Conservation (phyloP, 2,888 invertebrate genomes). For the Rhamphomyia laevipes region DNA sequence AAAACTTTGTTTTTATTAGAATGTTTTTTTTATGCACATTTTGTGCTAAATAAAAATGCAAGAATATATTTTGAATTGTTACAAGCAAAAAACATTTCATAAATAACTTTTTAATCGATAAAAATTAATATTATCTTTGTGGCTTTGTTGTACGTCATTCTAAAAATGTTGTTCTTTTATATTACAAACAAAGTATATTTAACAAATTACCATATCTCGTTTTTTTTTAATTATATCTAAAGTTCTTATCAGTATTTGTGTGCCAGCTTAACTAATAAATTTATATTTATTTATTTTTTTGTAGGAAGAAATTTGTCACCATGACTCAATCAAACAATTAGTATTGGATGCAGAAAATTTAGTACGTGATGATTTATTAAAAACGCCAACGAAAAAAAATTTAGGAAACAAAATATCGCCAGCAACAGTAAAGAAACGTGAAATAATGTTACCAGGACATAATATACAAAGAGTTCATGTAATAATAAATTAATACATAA, state of each 20-base stretch:
- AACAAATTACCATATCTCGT: too few relatives aligned
- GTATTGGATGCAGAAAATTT: conserved; percentile 72
- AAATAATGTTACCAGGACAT: conserved; percentile 32
- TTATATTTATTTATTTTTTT: conserved; percentile 5
- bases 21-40: too few relatives aligned
- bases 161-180: too few relatives aligned
- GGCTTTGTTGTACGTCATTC: too few relatives aligned
- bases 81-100: too few relatives aligned
- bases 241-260: neutral
- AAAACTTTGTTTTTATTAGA: too few relatives aligned
- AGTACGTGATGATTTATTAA: conserved; percentile 44
- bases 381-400: conserved; percentile 35
- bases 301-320: conserved; percentile 20
- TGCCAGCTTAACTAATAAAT: neutral
- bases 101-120: too few relatives aligned
- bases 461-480: conserved; percentile 37
- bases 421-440: conserved; percentile 35
- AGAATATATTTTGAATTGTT: too few relatives aligned
- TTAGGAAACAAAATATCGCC: conserved; percentile 25
- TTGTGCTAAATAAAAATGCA: too few relatives aligned
- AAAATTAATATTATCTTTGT: too few relatives aligned
- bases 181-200: too few relatives aligned
- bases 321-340: conserved; percentile 57
- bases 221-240: too few relatives aligned
- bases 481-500: conserved; percentile 7